phyloP scores from a whole-genome alignment of 2,888 invertebrate genomes.

The Cordilura impudica region DNA sequence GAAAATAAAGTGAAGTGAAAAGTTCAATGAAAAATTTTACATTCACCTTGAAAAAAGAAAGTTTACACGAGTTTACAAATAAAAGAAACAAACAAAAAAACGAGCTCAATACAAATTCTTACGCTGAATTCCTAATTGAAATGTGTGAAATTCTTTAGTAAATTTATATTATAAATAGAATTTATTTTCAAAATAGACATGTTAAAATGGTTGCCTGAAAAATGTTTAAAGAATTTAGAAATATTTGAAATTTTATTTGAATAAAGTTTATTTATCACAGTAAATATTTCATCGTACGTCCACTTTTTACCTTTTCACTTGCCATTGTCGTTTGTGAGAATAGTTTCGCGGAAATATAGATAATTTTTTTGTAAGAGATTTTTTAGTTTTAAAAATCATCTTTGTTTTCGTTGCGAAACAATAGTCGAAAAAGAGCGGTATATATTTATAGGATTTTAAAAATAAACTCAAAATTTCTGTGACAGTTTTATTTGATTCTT shows the following conservation, averaged over 20 bases:
- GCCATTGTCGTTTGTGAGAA: neutral
- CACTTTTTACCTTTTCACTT: constrained; percentile 51
- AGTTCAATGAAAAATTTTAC: constrained; percentile 40
- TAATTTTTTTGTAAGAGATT: no score
- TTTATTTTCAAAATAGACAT: neutral
- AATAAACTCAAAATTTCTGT: no score
- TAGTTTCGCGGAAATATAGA: neutral
- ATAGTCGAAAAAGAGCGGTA: no score
- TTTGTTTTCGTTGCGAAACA: no score
- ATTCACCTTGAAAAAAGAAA: constrained; percentile 48
- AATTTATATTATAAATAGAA: constrained; percentile 36
- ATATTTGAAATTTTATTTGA: constrained; percentile 26
- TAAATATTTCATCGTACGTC: constrained; percentile 48
- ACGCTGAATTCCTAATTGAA: constrained; percentile 48
- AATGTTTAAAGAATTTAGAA: constrained; percentile 3
- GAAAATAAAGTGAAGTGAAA: constrained; percentile 2
- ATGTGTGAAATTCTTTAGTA: constrained; percentile 53
- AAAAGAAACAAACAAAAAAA: neutral
- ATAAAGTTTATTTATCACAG: neutral
- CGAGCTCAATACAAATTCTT: constrained; percentile 21
- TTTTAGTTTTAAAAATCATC: no score
- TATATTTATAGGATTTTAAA: no score
- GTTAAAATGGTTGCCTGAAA: constrained; percentile 10
- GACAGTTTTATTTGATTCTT: no score
- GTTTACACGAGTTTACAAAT: neutral